Base-by-base conservation (phyloP, 2,797 vertebrate species). In the Coreius guichenoti region DNA sequence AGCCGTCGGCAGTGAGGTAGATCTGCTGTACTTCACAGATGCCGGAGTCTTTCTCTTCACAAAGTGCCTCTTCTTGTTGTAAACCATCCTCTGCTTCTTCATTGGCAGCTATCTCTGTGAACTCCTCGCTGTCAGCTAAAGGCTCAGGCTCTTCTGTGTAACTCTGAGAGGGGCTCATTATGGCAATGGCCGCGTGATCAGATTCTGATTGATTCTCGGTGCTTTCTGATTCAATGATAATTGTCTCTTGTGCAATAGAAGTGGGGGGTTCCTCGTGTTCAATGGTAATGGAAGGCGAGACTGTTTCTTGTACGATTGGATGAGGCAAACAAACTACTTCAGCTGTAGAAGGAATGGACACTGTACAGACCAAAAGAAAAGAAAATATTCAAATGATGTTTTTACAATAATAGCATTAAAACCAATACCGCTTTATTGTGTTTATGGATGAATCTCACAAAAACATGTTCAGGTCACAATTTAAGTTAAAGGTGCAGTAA, bases 1-100 rank as follows among this genome's bases (percentile, higher is more conserved):
- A 89, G 31, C 88, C 86, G 3, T 90, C 87, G 1, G 86, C 73
- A 2, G 87, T 90, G 58, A 86, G 84, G 84, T 86, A 87, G 81
- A 90, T 89, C 77, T 68, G 51, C 78, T 67, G 87, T 54, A 85
- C 86, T 83, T 88, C 29, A 65, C 45, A 80, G 45, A 90, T 73
- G 17, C 8, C 81, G 12, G 83, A 61, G 54, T 47, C 90, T 33
- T 86, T 92, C 80, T 89, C 91, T 3, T 84, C 81, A 19, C 56
- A 80, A 17, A 85, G 5, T 5, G 63, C 43, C 17, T 90, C 88
- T 47, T 82, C 91, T 75, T 92, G 87, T 73, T 80, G 85, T 78
- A 85, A 54, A 11, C 36, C 84, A 9, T 69, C 74, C 67, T 87
- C 84, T 4, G 47, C 74, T 61, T 54, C 86, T 73, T 80, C 83